Evolutionary conservation across 2,797 vertebrate species (phyloP), one percentile per base, ranked within the genome.

Genomic region (Hypotaenidia okinawae): DNA sequence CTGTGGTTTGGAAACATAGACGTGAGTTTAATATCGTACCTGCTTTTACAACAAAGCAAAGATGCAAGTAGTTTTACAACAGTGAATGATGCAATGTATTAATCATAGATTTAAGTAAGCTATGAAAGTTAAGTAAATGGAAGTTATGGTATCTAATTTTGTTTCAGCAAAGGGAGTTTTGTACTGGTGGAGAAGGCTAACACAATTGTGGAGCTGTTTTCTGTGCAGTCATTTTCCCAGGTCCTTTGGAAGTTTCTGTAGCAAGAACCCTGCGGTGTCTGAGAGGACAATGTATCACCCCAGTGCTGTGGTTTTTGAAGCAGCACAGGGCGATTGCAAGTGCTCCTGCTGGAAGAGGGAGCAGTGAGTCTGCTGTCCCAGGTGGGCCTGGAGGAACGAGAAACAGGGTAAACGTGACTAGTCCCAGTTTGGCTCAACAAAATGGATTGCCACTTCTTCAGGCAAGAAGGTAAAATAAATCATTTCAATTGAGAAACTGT

Each of bases 391-490:
- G 21, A 75, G 54, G 41, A 88, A 68, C 16, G 51, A 45, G 8
- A 24, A 57, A 22, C 9, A 62, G 58, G 37, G 73, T 84, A 84
- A 78, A 47, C 22, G 21, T 13, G 24, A 4, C 37, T 74, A 24
- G 61, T 82, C 17, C 72, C 43, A 16, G 11, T 70, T 89, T 77
- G 39, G 18, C 49, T 79, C 55, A 67, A 69, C 24, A 89, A 90
- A 88, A 84, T 30, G 14, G 59, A 87, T 21, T n/a, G 23, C 0
- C 0, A 51, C 43, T 84, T 89, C 63, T 82, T 70, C 57, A 95
- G 43, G 35, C 21, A 58, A 54, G 35, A 80, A 90, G 21, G 79
- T 63, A 68, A 82, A 92, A 89, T 61, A 92, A 93, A 87, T 87
- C 0, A 72, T 90, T 87, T 81, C 73, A 54, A 6, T n/a, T 58